Conservation (phyloP, 2,888 invertebrate genomes). For the Ganaspis brasiliensis region DNA sequence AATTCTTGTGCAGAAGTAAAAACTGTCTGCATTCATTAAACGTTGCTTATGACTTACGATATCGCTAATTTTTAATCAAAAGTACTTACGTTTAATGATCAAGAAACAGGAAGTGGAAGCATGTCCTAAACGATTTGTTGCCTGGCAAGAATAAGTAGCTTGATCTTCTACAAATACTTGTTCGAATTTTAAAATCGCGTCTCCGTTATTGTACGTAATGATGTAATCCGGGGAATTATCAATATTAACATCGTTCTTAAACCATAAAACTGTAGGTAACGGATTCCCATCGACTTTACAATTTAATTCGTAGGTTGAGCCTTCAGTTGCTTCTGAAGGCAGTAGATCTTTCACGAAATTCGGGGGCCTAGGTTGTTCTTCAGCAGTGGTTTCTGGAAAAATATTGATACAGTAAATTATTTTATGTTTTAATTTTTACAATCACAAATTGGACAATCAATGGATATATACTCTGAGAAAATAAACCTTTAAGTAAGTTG, state of each 20-base stretch:
- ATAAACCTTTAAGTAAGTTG: too few species aligned
- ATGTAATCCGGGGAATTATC: constrained; percentile 88
- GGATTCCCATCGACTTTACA: constrained; percentile 89
- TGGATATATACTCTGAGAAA: too few species aligned
- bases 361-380: constrained; percentile 85
- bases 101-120: constrained; percentile 85
- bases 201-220: constrained; percentile 91
- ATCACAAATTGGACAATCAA: too few species aligned
- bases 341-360: constrained; percentile 85
- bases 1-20: too few species aligned
- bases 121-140: constrained; percentile 86
- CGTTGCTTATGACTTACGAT: too few species aligned
- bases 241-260: constrained; percentile 86
- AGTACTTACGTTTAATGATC: constrained; percentile 82
- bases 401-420: too few species aligned
- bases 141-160: constrained; percentile 87
- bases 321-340: constrained; percentile 85
- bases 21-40: too few species aligned
- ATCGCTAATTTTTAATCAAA: neutral
- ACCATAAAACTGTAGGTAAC: constrained; percentile 91
- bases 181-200: constrained; percentile 88
- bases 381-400: constrained; percentile 83
- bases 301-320: constrained; percentile 84
- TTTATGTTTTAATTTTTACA: neutral
- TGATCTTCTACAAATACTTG: constrained; percentile 86